Base-by-base conservation (phyloP, 1,140 invertebrate species). In the Reticulitermes speratus region DNA sequence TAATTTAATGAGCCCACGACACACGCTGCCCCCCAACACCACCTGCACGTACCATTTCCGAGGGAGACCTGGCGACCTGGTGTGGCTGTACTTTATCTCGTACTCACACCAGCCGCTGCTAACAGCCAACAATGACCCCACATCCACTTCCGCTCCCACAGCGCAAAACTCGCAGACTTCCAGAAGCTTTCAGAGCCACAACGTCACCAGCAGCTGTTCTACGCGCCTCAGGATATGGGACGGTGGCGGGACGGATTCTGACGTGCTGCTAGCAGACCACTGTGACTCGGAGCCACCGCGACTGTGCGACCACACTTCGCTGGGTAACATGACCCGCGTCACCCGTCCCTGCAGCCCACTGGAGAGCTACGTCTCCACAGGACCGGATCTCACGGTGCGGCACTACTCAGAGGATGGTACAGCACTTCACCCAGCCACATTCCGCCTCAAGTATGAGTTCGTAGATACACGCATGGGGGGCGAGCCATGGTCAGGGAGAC, bases 41-140 rank as follows among this genome's bases (percentile, higher is more conserved):
- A 97, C 96, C 21, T 98, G 97, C 91, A 95, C 94, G 30, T 97
- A 97, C 93, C 95, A 94, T 87, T 96, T 98, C 89, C 93, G 94
- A 88, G 97, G 96, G 30, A 93, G 94, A 84, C 93, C 94, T 44
- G 94, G 94, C 84, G 96, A 97, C 89, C 92, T 95, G 45, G 94
- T 98, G 32, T 98, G 97, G 97, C 92, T 97, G 69, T 97, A 96
- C 90, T 97, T 97, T 90, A 93, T 96, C 83, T 96, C 95, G 84
- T 97, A 97, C 90, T 94, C 94, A 84, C 95, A 96, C 87, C 93
- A 88, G 25, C 30, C 84, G 52, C 69, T 87, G 52, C 82, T 87
- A 21, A 83, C 86, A 44, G 82, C 82, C 19, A 21, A 11, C 30
- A 45, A 21, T 11, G 83, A 84, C 25, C 86, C 83, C 85, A 48